Evolutionary conservation across 2,888 invertebrate species (phyloP), one percentile per base, ranked within the genome.

Genomic region (Cataglyphis altisquamis): DNA sequence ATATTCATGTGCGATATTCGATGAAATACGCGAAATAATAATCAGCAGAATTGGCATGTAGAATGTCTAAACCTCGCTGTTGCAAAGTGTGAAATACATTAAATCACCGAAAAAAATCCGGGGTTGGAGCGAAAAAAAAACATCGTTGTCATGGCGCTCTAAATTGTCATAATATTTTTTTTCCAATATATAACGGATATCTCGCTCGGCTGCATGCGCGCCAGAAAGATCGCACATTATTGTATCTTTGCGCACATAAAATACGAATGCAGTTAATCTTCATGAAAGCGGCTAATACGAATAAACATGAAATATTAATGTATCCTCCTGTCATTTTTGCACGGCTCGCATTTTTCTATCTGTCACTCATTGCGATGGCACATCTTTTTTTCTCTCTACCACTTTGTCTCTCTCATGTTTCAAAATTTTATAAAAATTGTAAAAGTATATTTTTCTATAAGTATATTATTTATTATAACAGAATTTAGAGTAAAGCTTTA

Each of bases 161-260:
- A 80, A 80, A 80, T 80, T 80, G 78, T 80, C 78, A 70, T 68
- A 68, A 68, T 80, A 80, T 80, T 80, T 77, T 80, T 80, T 80
- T 52, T 62, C 68, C 70, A 57, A 80, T 70, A 70, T 70, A 60
- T 80, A 68, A 80, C 78, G 57, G 68, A 78, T 57, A 78, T 80
- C 70, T 70, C 70, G 57, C 32, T 18, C 15, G 41, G 57, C 32
- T 57, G 3, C 32, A 67, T 45, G 45, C 4, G 18, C 25, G 70
- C 60, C 60, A 25, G 45, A 60, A 70, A 80, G 70, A 45, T 25
- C 32, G 60, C 70, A 70, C 78, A 80, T 80, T 80, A 80, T 80
- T 80, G 60, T 80, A 80, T 70, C 70, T 70, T 70, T 68, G 70
- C 70, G 36, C 60, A 78, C 70, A 78, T 78, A 78, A 78, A 78